phyloP scores from a whole-genome alignment of 2,888 invertebrate genomes.

The Hyposoter dolosus region DNA sequence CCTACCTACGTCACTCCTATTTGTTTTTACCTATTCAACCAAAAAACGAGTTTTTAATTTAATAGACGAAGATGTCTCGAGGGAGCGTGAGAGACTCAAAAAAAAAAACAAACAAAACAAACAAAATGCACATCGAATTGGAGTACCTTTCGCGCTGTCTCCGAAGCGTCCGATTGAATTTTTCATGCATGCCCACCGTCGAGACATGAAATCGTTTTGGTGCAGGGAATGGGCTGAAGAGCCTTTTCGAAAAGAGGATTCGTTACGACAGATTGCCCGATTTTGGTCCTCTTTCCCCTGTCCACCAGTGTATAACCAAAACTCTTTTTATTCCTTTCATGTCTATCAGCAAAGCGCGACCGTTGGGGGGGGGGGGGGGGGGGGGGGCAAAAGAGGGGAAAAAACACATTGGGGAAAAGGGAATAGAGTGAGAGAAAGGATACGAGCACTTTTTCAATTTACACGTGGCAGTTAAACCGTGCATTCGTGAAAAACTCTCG shows the following conservation, averaged over 20 bases:
- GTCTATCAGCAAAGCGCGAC: conserved; percentile 5
- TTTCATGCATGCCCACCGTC: conserved; percentile 2
- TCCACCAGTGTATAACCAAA: conserved; percentile 3
- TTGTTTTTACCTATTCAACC: not conserved
- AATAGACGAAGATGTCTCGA: not conserved
- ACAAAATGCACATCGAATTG: conserved; percentile 20
- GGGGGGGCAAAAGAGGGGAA: not conserved
- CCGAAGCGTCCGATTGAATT: conserved; percentile 23
- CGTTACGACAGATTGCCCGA: conserved; percentile 64
- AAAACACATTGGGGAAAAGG: not conserved
- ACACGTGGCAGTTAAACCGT: conserved; percentile 69
- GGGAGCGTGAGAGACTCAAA: not conserved
- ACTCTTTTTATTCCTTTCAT: conserved; percentile 6
- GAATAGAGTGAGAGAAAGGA: not conserved
- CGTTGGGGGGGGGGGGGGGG: not conserved
- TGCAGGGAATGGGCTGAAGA: not conserved
- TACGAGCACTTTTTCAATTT: conserved; percentile 69
- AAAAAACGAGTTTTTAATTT: not conserved
- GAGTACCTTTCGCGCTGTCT: conserved; percentile 8
- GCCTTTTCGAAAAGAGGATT: conserved; percentile 52
- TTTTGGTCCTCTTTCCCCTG: conserved; percentile 42
- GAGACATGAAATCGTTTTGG: conserved; percentile 24
- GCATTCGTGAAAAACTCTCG: conserved; percentile 70
- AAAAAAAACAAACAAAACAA: not conserved
- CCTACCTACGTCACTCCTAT: not conserved